Evolutionary conservation across 1,140 invertebrate genomes (phyloP), one percentile per base, ranked within the genome.

Genomic region (Philaenus spumarius): DNA sequence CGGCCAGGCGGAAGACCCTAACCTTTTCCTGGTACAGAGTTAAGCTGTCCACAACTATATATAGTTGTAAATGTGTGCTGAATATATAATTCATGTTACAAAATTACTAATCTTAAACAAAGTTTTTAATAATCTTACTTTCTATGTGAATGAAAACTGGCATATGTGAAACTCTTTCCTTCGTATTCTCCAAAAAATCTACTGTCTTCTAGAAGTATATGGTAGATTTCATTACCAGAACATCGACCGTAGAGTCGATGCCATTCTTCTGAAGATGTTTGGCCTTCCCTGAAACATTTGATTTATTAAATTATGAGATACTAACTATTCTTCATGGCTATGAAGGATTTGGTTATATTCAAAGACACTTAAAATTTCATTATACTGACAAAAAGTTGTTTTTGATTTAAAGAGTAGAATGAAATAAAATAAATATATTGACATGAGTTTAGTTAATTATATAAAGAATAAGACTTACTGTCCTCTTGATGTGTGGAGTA

Each of bases 191-290:
- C 93, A 67, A 98, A 98, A 77, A 98, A 98, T 52, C 93, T 82
- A 66, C 92, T 95, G 72, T 98, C 94, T 12, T 89, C 89, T 23
- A 98, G 82, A 53, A 89, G 82, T 65, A 98, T 97, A 74, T 98
- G 94, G 77, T 98, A 98, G 68, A 98, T 98, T 78, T 98, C 96
- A 75, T 98, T 98, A 56, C 95, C 96, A 1, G 94, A 97, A 74
- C 95, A 97, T 70, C 94, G 89, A 15, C 95, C 96, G 72, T 98
- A 98, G 6, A 97, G 75, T 42, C 91, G 80, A 71, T 98, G 95
- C 96, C 96, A 98, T 72, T 97, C 93, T 76, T 98, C 95, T 56
- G 87, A 86, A 0, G 95, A 97, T 65, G 93, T 91, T 74, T 97
- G 92, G 0, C 96, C 96, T 77, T 98, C 95, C 73, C 95, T 98